Conservation (phyloP, 2,113 vertebrate species). For the Burhinus bistriatus region DNA sequence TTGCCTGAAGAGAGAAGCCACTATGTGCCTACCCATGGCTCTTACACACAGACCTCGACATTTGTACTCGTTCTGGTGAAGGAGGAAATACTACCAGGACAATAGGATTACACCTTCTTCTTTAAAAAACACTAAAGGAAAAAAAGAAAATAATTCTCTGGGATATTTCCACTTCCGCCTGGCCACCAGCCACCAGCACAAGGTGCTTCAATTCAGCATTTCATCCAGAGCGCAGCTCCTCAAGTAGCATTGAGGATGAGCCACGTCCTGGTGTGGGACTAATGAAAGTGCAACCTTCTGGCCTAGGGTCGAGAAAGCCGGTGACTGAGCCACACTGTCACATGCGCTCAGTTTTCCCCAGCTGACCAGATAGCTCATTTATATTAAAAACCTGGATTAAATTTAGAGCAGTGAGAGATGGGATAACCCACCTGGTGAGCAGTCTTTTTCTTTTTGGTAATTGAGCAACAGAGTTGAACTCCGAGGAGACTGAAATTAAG, state of each 20-base stretch:
- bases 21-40: background rate
- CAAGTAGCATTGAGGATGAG: background rate
- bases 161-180: background rate
- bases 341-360: background rate
- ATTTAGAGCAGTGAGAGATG: background rate
- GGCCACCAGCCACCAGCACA: background rate
- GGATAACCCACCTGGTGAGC: background rate
- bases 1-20: background rate
- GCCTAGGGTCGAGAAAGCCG: background rate
- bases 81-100: background rate
- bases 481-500: background rate
- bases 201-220: background rate
- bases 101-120: background rate
- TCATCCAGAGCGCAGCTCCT: background rate
- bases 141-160: background rate
- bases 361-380: background rate
- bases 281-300: background rate
- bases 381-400: background rate
- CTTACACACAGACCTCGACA: background rate
- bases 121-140: background rate
- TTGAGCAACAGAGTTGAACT: background rate
- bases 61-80: background rate
- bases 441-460: background rate
- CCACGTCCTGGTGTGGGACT: background rate
- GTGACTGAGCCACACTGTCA: background rate